phyloP scores from a whole-genome alignment of 2,888 invertebrate species.

The Meteorus colon region DNA sequence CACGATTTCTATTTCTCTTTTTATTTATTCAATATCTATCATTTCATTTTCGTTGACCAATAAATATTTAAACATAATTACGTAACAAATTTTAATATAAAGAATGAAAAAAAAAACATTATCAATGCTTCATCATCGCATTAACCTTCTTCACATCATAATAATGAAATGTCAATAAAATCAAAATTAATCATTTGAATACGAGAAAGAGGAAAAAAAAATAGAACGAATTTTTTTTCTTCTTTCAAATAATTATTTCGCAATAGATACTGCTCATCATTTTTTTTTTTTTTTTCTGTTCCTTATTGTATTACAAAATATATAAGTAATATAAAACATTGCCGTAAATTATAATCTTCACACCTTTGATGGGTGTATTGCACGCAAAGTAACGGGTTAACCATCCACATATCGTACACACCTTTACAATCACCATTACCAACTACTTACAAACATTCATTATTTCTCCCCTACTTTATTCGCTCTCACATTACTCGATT shows the following conservation, averaged over 20 bases:
- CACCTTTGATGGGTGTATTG: conserved; percentile 23
- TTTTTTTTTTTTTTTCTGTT: not conserved
- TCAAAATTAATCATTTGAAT: conserved; percentile 3
- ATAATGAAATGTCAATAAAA: not conserved
- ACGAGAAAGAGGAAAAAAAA: not conserved
- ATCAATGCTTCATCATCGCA: conserved; percentile 33
- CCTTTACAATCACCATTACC: not conserved
- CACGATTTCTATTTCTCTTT: not conserved
- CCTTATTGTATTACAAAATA: not conserved
- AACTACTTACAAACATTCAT: not conserved
- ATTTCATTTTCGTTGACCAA: conserved; percentile 25
- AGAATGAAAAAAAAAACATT: not conserved
- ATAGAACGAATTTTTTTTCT: not conserved
- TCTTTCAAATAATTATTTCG: not conserved
- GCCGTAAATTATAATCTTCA: not conserved
- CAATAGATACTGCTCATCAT: conserved; percentile 13
- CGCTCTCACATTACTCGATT: not conserved
- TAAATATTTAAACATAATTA: conserved; percentile 3
- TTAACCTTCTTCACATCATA: conserved; percentile 30
- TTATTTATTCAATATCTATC: not conserved
- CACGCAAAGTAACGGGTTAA: conserved; percentile 27
- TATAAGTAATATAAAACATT: not conserved
- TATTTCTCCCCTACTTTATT: too few relatives aligned
- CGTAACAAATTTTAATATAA: conserved; percentile 2
- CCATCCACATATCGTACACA: not conserved